phyloP scores from a whole-genome alignment of 1,140 invertebrate species.

The Stenopsyche tienmushanensis region DNA sequence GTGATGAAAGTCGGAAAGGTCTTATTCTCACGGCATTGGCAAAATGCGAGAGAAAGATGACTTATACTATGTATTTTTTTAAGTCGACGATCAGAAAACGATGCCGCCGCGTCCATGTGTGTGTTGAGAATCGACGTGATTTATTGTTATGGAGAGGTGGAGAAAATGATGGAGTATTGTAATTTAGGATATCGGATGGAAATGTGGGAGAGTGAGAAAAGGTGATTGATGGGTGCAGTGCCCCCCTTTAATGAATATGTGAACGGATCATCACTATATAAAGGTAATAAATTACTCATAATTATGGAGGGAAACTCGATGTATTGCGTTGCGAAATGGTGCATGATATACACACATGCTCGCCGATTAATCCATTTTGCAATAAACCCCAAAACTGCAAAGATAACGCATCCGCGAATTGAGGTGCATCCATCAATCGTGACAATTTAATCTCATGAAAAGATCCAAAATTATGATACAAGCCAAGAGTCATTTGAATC shows the following conservation, averaged over 20 bases:
- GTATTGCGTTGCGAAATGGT: no score
- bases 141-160: constrained; percentile 24
- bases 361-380: no score
- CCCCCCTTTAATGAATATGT: constrained; percentile 27
- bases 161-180: constrained; percentile 32
- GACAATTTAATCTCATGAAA: no score
- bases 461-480: no score
- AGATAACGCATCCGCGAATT: no score
- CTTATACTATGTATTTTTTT: neutral
- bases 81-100: no score
- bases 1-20: constrained; percentile 8
- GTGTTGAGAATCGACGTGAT: constrained; percentile 17
- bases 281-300: neutral
- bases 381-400: no score
- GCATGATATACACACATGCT: no score
- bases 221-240: constrained; percentile 27
- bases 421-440: no score
- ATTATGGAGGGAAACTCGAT: no score
- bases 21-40: neutral
- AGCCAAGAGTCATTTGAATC: no score
- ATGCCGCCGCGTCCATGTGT: neutral
- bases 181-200: constrained; percentile 31
- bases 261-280: constrained; percentile 16
- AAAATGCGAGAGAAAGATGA: neutral
- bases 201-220: constrained; percentile 24